phyloP scores from a whole-genome alignment of 2,888 invertebrate species.

The Dichetophora obliterata region DNA sequence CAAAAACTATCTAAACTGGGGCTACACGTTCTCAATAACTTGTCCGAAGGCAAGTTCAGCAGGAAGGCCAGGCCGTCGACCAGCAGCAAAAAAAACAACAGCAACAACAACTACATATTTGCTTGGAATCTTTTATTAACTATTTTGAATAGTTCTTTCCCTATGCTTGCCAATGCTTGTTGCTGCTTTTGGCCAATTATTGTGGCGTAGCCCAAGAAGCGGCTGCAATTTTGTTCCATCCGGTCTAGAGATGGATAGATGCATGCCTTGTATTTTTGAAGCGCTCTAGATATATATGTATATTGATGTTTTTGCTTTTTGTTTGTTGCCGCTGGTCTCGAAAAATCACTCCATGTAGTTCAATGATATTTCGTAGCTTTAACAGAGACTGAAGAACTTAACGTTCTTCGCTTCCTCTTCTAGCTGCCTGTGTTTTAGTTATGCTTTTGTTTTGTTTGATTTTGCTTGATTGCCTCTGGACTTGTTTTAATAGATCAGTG shows the following conservation, averaged over 20 bases:
- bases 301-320: not conserved
- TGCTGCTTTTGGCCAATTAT: slow-evolving; percentile 14
- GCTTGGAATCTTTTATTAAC: slow-evolving; percentile 36
- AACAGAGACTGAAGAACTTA: not conserved
- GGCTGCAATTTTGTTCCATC: slow-evolving; percentile 34
- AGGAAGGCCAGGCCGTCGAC: not conserved
- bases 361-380: slow-evolving; percentile 22
- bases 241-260: slow-evolving; percentile 13
- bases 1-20: not conserved
- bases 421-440: not conserved
- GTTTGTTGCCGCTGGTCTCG: not conserved
- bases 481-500: slow-evolving; percentile 33
- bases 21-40: slow-evolving; percentile 10
- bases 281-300: not conserved
- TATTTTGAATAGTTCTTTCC: slow-evolving; percentile 32
- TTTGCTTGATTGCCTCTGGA: slow-evolving; percentile 25
- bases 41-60: slow-evolving; percentile 29
- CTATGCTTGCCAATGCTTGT: not conserved
- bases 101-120: slow-evolving; percentile 25
- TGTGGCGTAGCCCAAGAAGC: slow-evolving; percentile 16
- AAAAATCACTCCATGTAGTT: slow-evolving; percentile 18
- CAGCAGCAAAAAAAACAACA: not conserved
- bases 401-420: slow-evolving; percentile 5
- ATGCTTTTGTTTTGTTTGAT: not conserved
- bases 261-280: not conserved